phyloP scores from a whole-genome alignment of 1,140 invertebrate genomes.

The Aphelenchoides avenae region DNA sequence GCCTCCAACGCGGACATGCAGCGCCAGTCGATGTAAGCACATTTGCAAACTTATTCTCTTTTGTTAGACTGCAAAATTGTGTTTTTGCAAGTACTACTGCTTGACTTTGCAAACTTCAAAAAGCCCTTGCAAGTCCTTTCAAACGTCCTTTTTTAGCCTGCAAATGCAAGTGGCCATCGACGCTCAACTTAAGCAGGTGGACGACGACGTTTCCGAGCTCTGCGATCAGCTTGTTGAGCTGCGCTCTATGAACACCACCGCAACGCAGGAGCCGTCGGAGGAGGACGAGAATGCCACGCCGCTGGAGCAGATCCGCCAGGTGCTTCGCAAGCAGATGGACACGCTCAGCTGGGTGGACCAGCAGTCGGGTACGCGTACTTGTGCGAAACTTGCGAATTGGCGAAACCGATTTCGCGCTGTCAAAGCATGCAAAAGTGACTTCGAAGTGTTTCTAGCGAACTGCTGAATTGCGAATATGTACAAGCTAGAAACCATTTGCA shows the following conservation, averaged over 20 bases:
- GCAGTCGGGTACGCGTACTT: constrained; percentile 15
- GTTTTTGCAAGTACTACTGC: not conserved
- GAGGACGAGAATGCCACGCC: constrained; percentile 1
- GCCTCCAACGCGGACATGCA: constrained; percentile 22
- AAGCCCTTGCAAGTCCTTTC: not conserved
- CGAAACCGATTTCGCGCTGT: not conserved
- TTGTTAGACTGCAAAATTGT: constrained; percentile 15
- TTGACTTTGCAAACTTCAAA: not conserved
- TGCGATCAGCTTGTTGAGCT: constrained; percentile 26
- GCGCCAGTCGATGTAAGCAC: constrained; percentile 29
- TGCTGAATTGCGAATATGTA: not conserved
- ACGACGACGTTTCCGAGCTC: constrained; percentile 25
- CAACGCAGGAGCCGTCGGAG: no score
- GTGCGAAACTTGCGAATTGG: not conserved
- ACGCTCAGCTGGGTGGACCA: constrained; percentile 34
- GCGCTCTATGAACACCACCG: not conserved
- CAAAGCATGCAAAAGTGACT: not conserved
- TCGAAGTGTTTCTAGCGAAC: no score
- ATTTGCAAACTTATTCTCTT: constrained; percentile 8
- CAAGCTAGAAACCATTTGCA: not conserved
- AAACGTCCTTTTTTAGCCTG: constrained; percentile 6
- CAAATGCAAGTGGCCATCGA: constrained; percentile 24
- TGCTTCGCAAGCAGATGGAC: constrained; percentile 27
- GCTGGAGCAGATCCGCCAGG: constrained; percentile 31
- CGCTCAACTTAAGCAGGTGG: constrained; percentile 29